Evolutionary conservation across 2,797 vertebrate genomes (phyloP).

Genomic region (Danionella dracula): DNA sequence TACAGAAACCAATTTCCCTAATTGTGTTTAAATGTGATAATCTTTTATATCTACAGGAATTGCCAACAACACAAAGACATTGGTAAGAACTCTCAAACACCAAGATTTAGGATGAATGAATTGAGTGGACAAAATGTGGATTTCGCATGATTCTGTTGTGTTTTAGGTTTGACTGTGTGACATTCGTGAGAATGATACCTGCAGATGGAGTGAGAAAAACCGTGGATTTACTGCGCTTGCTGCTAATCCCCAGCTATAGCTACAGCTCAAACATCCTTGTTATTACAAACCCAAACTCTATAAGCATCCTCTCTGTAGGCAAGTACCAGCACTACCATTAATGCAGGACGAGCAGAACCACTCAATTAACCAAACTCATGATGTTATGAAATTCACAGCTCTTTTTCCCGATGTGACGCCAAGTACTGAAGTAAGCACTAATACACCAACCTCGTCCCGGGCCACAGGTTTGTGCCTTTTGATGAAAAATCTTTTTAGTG

Average conservation of each 20-base stretch:
- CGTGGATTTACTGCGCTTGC: slow-evolving; percentile 41
- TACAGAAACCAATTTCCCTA: too few relatives aligned
- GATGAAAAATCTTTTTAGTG: not conserved
- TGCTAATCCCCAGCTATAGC: slow-evolving; percentile 44
- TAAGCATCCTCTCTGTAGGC: slow-evolving; percentile 57
- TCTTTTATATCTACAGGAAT: slow-evolving; percentile 8
- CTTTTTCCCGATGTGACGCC: not conserved
- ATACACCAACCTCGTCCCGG: not conserved
- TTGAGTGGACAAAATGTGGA: too few relatives aligned
- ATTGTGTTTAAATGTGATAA: too few relatives aligned
- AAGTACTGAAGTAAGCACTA: not conserved
- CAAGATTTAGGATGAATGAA: too few relatives aligned
- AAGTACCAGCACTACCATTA: not conserved
- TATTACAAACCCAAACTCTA: slow-evolving; percentile 44
- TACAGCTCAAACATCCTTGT: slow-evolving; percentile 32
- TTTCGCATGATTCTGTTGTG: not conserved
- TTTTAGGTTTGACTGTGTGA: slow-evolving; percentile 54
- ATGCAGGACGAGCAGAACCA: not conserved
- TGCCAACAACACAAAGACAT: not conserved
- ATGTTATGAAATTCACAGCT: not conserved
- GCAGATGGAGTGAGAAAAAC: slow-evolving; percentile 46
- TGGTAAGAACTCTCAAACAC: slow-evolving; percentile 18
- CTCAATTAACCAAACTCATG: not conserved
- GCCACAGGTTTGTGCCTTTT: slow-evolving; percentile 8
- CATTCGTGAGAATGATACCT: slow-evolving; percentile 52